These are phyloP conservation scores for Lemur catta DNA, from an alignment of 2,797 vertebrate species.

Conservation along the genomic window DNA sequence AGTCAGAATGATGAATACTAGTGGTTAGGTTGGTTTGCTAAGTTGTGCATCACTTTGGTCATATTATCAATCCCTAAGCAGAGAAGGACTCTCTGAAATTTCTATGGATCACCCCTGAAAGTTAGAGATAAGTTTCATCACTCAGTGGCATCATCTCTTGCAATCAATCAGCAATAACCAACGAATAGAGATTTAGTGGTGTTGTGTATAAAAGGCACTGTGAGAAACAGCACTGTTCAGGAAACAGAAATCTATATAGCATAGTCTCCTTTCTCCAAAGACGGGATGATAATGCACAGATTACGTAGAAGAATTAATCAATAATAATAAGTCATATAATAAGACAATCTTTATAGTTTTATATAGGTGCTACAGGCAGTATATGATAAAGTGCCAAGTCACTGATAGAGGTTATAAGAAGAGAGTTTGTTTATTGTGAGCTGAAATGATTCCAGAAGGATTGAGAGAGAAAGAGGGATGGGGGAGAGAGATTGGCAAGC, in stretches of 20 bases:
- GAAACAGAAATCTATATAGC: not conserved
- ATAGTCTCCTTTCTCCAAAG: not conserved
- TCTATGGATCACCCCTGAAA: slow-evolving; percentile 45
- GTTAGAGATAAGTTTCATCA: slow-evolving; percentile 49
- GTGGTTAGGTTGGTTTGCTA: slow-evolving; percentile 17
- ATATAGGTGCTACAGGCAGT: not conserved
- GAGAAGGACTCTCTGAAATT: slow-evolving; percentile 44
- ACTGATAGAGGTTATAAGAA: not conserved
- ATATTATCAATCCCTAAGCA: slow-evolving; percentile 56
- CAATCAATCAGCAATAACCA: slow-evolving; percentile 37
- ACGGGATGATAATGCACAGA: not conserved
- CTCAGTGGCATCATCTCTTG: not conserved
- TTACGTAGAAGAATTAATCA: not conserved
- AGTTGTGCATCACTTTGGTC: slow-evolving; percentile 54
- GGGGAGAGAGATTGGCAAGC: not conserved
- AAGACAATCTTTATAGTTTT: not conserved
- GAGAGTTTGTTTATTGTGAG: not conserved
- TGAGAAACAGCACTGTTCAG: not conserved
- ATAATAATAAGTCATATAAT: not conserved
- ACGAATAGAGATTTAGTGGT: slow-evolving; percentile 39
- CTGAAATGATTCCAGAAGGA: slow-evolving; percentile 15
- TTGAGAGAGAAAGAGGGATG: not conserved
- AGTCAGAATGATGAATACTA: slow-evolving; percentile 53
- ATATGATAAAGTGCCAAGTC: not conserved
- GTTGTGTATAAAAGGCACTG: not conserved